Base-by-base conservation (phyloP, 2,888 invertebrate species). In the Isoperla grammatica region DNA sequence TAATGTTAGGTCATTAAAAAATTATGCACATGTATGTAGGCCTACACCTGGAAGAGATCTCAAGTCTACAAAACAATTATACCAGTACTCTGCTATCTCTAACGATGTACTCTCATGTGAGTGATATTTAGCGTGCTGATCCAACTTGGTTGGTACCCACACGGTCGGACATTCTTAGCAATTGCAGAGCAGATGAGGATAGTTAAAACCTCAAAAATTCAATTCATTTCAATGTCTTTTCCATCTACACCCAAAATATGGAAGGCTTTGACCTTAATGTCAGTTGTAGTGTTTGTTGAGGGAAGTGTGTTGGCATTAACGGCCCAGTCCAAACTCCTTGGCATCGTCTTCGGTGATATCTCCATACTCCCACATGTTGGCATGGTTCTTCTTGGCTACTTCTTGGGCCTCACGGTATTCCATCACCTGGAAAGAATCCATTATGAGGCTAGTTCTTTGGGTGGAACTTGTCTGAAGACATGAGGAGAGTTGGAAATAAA, bases 281-380 rank as follows among this genome's bases (percentile, higher is more conserved):
- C 29, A 4, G 29, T 29, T 29, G 4, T 29, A 29, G 29, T 29
- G 29, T 29, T 13, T 53, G 53, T 39, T 53, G 39, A 39, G 53
- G 53, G 53, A 39, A 53, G 39, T 37, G 53, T 53, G 37, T 15
- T 17, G 9, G 37, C 45, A 20, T n/a, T 60, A 61, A 56, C 64
- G 65, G 46, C 71, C 68, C 67, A 76, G 70, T 48, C 86, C 86
- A 73, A 86, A 86, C 71, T 86, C 86, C 69, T 81, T 81, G 49
- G 90, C 91, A 74, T 95, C 95, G 70, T 94, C 95, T 65, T 91
- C 94, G 63, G 90, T 91, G 76, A 98, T 94, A 76, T 99, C 99
- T n/a, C 99, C 99, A 73, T 98, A 98, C 72, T 90, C 88, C 98
- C 98, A 99, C 70, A 99, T 87, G 75, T 90, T 91, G 69, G 86